Percentiles rank a stretch among this genome's conserved stretches.
Conservation (phyloP, 2,797 vertebrate genomes). For the Protosalanx chinensis region DNA sequence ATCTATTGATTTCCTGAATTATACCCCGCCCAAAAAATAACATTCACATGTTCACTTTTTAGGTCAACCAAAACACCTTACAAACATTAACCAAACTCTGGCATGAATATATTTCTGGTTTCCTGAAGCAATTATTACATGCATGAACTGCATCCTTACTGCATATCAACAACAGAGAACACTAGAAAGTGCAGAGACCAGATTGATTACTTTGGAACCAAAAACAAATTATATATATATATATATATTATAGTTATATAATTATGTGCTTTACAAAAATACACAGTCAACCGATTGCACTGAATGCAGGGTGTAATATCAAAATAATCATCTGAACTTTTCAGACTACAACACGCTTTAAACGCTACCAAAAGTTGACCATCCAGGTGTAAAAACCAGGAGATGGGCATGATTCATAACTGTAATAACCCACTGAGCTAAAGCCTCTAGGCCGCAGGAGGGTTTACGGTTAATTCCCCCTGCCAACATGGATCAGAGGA, state of each 20-base stretch:
- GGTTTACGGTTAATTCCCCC: too few species aligned
- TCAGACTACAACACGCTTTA: conserved; percentile 34
- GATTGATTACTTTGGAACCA: conserved; percentile 34
- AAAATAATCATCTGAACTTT: conserved; percentile 29
- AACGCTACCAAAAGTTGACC: conserved; percentile 24
- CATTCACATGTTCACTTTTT: conserved; percentile 70
- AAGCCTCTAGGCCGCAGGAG: conserved; percentile 6
- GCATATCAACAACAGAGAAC: conserved; percentile 52
- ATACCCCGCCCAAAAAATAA: conserved; percentile 75
- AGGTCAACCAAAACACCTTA: conserved; percentile 81
- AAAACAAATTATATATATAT: conserved; percentile 22
- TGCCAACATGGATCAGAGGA: too few species aligned
- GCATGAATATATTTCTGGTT: conserved; percentile 55
- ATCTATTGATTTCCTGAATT: conserved; percentile 72
- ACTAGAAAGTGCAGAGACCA: conserved; percentile 41
- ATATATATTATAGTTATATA: neutral
- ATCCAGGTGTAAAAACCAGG: neutral
- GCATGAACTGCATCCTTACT: conserved; percentile 51
- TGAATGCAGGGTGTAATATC: conserved; percentile 30
- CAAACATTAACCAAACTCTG: conserved; percentile 51
- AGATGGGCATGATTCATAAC: neutral
- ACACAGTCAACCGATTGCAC: conserved; percentile 34
- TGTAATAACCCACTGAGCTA: conserved; percentile 4
- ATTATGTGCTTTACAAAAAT: conserved; percentile 48
- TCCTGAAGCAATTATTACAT: conserved; percentile 68